These are phyloP conservation scores for Orchesellides sinensis DNA, from an alignment of 2,888 invertebrate genomes.

Conservation along the genomic window DNA sequence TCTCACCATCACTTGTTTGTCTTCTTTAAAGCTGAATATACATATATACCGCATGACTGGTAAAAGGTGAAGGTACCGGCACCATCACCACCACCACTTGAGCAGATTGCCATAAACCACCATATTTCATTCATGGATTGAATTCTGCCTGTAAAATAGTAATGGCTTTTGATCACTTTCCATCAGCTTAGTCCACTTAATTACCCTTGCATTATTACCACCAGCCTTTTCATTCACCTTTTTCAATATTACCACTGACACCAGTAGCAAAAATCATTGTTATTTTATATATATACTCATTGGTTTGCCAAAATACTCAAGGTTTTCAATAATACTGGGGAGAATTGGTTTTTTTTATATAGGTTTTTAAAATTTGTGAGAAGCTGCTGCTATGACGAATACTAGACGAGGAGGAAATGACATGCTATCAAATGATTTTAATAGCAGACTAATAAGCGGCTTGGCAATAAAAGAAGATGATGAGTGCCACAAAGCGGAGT, in stretches of 20 bases:
- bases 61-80: constrained; percentile 16
- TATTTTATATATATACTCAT: too few relatives aligned
- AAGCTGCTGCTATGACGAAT: too few relatives aligned
- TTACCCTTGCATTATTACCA: too few relatives aligned
- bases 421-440: too few relatives aligned
- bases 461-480: too few relatives aligned
- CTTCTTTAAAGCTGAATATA: background rate
- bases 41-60: background rate
- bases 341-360: too few relatives aligned
- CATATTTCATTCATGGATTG: constrained; percentile 39
- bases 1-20: constrained; percentile 51
- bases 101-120: background rate
- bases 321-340: background rate
- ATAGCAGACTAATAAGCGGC: too few relatives aligned
- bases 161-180: constrained; percentile 51
- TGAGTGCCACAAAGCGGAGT: background rate
- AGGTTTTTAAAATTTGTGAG: too few relatives aligned
- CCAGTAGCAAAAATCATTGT: too few relatives aligned
- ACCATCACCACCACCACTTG: background rate
- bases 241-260: too few relatives aligned
- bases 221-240: too few relatives aligned
- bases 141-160: constrained; percentile 33
- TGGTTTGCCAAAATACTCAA: background rate
- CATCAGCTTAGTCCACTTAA: background rate
- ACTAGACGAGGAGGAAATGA: too few relatives aligned